Conservation (phyloP, 23 tunicate genomes). For the Trididemnum clinides region DNA sequence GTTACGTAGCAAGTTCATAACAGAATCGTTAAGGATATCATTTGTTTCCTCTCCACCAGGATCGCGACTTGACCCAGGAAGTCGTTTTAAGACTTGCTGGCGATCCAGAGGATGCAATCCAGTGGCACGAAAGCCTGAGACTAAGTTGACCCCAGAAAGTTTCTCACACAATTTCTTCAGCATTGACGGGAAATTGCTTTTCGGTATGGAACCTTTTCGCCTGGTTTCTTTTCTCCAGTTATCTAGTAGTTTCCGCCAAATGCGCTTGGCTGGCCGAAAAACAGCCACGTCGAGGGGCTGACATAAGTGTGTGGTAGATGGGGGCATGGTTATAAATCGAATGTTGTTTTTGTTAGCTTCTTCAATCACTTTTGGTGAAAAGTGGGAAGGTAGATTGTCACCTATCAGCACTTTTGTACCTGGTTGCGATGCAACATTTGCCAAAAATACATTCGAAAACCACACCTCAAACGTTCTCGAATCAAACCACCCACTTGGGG, state of each 20-base stretch:
- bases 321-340: constrained; percentile 9
- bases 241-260: constrained; percentile 19
- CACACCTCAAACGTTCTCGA: constrained; percentile 13
- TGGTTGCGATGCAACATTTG: neutral
- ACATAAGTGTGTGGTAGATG: constrained; percentile 9
- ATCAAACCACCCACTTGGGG: constrained; percentile 29
- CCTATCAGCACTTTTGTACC: constrained; percentile 1
- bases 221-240: constrained; percentile 14
- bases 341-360: constrained; percentile 15
- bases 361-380: constrained; percentile 5
- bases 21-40: too few species aligned
- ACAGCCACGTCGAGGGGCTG: constrained; percentile 35
- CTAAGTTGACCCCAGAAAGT: neutral
- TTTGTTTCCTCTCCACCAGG: too few species aligned
- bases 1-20: too few species aligned
- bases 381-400: constrained; percentile 30
- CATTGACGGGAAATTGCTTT: neutral
- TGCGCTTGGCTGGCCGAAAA: constrained; percentile 9
- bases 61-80: too few species aligned
- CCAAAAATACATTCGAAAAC: neutral
- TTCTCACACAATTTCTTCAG: neutral
- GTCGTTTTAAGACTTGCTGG: constrained; percentile 20
- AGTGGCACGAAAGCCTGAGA: constrained; percentile 16
- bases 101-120: constrained; percentile 30
- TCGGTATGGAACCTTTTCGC: neutral